Percentiles rank a stretch among this genome's conserved stretches.
phyloP scores from a whole-genome alignment of 2,797 vertebrate genomes.

The Carcharodon carcharias region DNA sequence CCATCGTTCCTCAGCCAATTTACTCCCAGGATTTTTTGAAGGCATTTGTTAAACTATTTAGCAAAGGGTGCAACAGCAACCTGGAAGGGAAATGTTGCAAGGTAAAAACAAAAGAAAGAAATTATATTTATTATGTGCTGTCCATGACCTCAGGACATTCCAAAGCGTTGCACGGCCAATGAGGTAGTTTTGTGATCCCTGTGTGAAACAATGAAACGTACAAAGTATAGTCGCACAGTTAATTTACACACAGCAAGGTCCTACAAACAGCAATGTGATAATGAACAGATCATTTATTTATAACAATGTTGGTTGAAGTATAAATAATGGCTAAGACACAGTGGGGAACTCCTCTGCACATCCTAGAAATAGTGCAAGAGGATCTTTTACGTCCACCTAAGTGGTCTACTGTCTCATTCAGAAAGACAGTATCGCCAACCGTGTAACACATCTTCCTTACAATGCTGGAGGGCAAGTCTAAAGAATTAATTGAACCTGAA shows the following conservation, averaged over 20 bases:
- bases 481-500: too few relatives aligned
- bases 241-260: not conserved
- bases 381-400: not conserved
- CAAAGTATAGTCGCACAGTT: not conserved
- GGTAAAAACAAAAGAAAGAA: slow-evolving; percentile 4
- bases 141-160: not conserved
- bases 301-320: not conserved
- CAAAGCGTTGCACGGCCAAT: not conserved
- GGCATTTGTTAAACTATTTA: not conserved
- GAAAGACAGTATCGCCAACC: not conserved
- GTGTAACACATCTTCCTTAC: not conserved
- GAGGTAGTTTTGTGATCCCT: not conserved
- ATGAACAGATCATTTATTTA: not conserved
- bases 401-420: not conserved
- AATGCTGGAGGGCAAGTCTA: too few relatives aligned
- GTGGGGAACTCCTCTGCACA: not conserved
- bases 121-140: not conserved
- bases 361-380: not conserved
- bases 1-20: not conserved
- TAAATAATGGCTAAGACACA: not conserved
- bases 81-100: not conserved
- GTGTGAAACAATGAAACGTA: not conserved
- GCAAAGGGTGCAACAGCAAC: not conserved
- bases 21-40: not conserved
- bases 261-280: not conserved